These are phyloP conservation scores for Fukomys damarensis DNA, from an alignment of 2,113 vertebrate species.

Conservation along the genomic window DNA sequence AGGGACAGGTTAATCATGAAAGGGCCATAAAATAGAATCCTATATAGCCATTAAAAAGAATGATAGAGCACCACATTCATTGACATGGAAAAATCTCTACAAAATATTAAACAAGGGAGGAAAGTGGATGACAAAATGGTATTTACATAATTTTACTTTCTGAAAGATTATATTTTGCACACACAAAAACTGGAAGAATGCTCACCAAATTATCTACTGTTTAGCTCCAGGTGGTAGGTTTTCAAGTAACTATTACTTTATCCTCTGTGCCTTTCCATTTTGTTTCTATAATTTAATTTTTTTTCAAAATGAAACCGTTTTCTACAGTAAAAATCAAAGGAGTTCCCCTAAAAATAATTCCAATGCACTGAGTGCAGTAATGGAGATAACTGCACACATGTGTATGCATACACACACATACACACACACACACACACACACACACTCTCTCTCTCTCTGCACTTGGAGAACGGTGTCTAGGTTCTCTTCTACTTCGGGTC, in stretches of 20 bases:
- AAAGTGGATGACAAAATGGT: neutral
- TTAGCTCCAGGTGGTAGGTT: neutral
- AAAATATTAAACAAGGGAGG: neutral
- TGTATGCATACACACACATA: accelerated
- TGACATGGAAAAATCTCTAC: constrained; percentile 45
- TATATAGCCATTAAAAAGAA: constrained; percentile 67
- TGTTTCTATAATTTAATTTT: constrained; percentile 20
- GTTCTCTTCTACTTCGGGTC: neutral
- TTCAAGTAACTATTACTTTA: constrained; percentile 29
- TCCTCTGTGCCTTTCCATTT: constrained; percentile 23
- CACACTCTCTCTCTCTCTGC: too few relatives aligned
- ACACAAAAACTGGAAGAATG: neutral
- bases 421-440: too few relatives aligned
- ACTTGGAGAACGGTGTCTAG: neutral
- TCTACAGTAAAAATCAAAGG: neutral
- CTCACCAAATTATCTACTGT: constrained; percentile 24
- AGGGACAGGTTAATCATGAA: constrained; percentile 71
- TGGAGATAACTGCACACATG: neutral
- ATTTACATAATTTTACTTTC: constrained; percentile 11
- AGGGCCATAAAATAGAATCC: constrained; percentile 48
- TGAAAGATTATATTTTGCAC: neutral
- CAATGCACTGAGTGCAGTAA: neutral
- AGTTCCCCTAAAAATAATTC: neutral
- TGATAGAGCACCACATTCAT: neutral
- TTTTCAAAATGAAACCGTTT: constrained; percentile 12